These are phyloP conservation scores for Plutomurus gul DNA, from an alignment of 1,140 invertebrate species.

Conservation along the genomic window DNA sequence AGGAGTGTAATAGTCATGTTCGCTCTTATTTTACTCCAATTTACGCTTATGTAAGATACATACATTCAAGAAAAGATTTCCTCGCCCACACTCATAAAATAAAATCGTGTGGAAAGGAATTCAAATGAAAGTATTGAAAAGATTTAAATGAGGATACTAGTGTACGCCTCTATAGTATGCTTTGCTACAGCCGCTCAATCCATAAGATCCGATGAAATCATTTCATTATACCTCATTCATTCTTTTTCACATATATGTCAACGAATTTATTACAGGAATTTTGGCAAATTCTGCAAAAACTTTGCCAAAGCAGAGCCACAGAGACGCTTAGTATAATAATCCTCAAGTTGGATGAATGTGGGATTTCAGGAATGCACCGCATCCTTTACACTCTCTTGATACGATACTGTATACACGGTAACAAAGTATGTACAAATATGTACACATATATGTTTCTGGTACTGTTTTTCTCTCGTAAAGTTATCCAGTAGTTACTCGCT, in stretches of 20 bases:
- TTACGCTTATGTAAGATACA: neutral
- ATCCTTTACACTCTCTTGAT: no score
- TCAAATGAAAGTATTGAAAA: neutral
- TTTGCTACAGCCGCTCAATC: no score
- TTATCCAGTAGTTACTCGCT: no score
- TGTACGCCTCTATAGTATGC: no score
- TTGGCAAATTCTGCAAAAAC: neutral
- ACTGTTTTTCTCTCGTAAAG: no score
- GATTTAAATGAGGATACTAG: neutral
- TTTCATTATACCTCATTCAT: neutral
- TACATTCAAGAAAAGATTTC: neutral
- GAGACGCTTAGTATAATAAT: no score
- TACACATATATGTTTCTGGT: no score
- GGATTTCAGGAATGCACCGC: no score
- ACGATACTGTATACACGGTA: no score
- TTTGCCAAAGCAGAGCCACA: neutral
- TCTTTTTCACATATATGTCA: neutral
- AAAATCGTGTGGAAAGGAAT: neutral
- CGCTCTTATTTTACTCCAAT: neutral
- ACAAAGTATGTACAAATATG: no score
- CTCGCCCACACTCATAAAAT: neutral
- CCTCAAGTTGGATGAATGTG: no score
- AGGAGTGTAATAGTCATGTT: neutral
- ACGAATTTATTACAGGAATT: neutral
- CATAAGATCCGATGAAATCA: neutral